These are phyloP conservation scores for Acheta domesticus DNA, from an alignment of 2,888 invertebrate species.

Conservation along the genomic window DNA sequence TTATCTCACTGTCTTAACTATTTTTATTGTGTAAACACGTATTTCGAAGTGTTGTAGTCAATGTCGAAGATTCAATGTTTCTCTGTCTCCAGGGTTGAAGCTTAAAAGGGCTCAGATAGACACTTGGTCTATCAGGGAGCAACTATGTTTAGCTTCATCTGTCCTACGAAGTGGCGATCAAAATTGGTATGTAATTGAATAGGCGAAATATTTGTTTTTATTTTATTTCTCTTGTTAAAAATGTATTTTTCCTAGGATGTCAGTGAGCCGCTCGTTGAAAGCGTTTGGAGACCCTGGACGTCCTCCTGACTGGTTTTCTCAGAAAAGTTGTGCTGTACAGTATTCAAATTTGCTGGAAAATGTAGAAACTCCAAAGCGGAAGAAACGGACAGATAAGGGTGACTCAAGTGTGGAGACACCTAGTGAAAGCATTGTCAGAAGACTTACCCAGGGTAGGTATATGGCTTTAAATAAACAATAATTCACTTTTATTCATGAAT, in stretches of 20 bases:
- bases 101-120: constrained; percentile 73
- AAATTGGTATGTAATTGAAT: constrained; percentile 58
- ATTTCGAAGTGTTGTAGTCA: neutral
- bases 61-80: neutral
- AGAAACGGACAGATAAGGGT: constrained; percentile 61
- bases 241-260: constrained; percentile 59
- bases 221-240: neutral
- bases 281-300: constrained; percentile 72
- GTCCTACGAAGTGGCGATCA: constrained; percentile 82
- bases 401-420: constrained; percentile 63
- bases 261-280: constrained; percentile 76
- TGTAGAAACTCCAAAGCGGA: constrained; percentile 80
- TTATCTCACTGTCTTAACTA: neutral
- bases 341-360: constrained; percentile 78
- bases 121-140: constrained; percentile 81
- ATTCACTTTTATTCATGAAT: neutral
- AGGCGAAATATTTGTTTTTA: neutral
- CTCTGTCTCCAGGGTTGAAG: constrained; percentile 45
- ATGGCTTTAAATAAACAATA: neutral
- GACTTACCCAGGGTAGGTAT: constrained; percentile 57
- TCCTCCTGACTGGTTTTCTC: constrained; percentile 84
- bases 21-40: neutral
- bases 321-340: constrained; percentile 85
- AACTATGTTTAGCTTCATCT: constrained; percentile 80
- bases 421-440: constrained; percentile 72